These are phyloP conservation scores for Deilephila porcellus DNA, from an alignment of 2,888 invertebrate species.

Conservation along the genomic window DNA sequence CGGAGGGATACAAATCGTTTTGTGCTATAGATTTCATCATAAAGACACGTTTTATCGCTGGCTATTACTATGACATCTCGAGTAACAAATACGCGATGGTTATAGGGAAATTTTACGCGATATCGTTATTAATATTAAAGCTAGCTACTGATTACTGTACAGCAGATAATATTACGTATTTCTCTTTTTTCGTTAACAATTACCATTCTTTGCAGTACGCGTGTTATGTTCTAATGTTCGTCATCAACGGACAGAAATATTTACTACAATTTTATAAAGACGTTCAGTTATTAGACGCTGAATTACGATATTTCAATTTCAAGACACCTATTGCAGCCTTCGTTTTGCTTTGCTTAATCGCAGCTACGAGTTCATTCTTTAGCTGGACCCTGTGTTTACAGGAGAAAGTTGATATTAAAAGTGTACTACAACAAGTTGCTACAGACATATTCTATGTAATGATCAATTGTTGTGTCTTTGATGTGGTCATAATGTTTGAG, in stretches of 20 bases:
- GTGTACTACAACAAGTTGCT: not conserved
- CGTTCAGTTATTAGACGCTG: not conserved
- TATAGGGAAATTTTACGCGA: not conserved
- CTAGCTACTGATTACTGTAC: not conserved
- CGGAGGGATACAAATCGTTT: not conserved
- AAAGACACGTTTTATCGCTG: not conserved
- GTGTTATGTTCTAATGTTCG: not conserved
- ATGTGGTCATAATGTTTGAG: not conserved
- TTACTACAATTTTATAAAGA: not conserved
- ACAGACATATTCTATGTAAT: not conserved
- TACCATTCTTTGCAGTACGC: not conserved
- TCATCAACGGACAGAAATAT: slow-evolving; percentile 3
- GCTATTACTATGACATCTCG: not conserved
- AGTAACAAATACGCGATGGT: not conserved
- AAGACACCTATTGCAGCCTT: not conserved
- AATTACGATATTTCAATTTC: not conserved
- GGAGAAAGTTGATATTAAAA: not conserved
- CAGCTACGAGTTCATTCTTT: not conserved
- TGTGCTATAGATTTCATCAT: not conserved
- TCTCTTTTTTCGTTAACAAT: not conserved
- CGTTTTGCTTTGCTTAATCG: not conserved
- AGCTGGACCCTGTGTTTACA: too few relatives aligned
- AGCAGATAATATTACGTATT: not conserved
- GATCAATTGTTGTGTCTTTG: not conserved
- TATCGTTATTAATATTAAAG: not conserved